Conservation (phyloP, 1,140 invertebrate genomes). For the Gryllus bimaculatus region DNA sequence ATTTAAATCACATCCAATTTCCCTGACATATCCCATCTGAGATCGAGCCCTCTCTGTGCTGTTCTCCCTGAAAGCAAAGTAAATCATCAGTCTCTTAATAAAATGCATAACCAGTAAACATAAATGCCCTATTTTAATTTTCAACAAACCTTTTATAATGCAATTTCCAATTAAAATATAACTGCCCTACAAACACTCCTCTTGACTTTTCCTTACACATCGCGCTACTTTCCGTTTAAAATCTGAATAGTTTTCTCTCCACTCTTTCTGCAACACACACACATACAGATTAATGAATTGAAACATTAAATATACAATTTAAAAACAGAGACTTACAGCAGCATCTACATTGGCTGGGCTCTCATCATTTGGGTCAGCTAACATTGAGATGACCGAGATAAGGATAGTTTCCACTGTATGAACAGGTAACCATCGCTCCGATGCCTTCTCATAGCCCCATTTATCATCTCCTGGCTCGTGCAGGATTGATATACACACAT, state of each 20-base stretch:
- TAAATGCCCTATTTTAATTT: neutral
- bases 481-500: conserved; percentile 99
- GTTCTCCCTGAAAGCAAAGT: neutral
- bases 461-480: conserved; percentile 99
- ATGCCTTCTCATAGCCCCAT: conserved; percentile 98
- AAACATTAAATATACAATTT: neutral
- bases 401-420: conserved; percentile 99
- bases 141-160: neutral
- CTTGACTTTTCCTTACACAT: conserved; percentile 97
- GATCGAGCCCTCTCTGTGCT: neutral
- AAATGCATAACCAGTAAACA: no score
- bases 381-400: conserved; percentile 98
- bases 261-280: conserved; percentile 80
- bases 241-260: conserved; percentile 92
- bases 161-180: conserved; percentile 11
- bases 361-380: conserved; percentile 99
- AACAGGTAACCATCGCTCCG: conserved; percentile 96
- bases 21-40: neutral
- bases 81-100: no score
- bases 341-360: conserved; percentile 99
- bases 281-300: neutral
- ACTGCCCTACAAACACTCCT: conserved; percentile 69
- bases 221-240: conserved; percentile 96
- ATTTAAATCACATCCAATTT: neutral
- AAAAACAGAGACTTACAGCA: conserved; percentile 62